Base-by-base conservation (phyloP, 2,113 vertebrate genomes). In the Sinocyclocheilus anshuiensis region DNA sequence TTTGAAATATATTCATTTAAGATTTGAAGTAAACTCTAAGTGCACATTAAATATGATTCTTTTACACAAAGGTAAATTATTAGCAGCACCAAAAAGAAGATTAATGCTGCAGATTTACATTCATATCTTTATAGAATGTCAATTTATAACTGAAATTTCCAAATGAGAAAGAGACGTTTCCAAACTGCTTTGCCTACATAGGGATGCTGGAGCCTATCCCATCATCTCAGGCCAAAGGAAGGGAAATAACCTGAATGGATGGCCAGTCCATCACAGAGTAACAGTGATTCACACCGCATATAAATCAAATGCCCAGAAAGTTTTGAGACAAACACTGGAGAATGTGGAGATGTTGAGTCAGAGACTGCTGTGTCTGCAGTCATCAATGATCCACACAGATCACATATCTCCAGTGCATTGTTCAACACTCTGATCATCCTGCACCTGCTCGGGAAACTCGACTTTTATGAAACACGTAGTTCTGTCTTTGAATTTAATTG, bases 401-500 rank as follows among this genome's bases (percentile, higher is more conserved):
- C 84, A 29, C 63, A 61, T 61, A 71, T 81, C 42, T 85, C 83
- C 78, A 67, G 84, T 74, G 61, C 90, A 81, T 87, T 92, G 89
- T 85, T 92, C 81, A 91, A 89, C 89, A 85, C 88, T 84, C 87
- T 88, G 86, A 83, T 90, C 88, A 84, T 87, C 86, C 81, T 83
- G 87, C 91, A 92, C 89, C 91, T 92, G 91, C 89, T 89, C 48
- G 15, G 81, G 26, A 89, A 72, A 85, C 84, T 90, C 55, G 57
- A 85, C 91, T 87, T 89, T 94, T 93, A 92, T 94, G 94, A 93
- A 94, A 95, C 93, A 94, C 94, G 86, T 93, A 93, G 81, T 92
- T 90, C 91, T 88, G 89, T 91, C 92, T 93, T 92, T 92, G 92
- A 93, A 91, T 93, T 91, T 89, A 94, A 94, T 93, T 95, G 94